Conservation (phyloP, 2,888 invertebrate genomes). For the Alsophila aescularia region DNA sequence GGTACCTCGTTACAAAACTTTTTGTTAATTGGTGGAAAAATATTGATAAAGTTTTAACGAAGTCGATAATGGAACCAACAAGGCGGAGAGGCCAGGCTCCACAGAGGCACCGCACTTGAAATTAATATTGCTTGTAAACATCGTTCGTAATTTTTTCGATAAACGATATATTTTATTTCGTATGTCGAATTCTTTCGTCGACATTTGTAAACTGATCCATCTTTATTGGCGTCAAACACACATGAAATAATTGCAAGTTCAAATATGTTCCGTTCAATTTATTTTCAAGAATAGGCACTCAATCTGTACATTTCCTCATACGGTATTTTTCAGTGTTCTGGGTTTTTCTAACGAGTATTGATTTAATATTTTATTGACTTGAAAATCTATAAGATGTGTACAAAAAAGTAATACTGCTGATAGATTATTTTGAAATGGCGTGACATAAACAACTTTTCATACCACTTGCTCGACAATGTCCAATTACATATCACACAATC, state of each 20-base stretch:
- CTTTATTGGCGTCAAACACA: slow-evolving; percentile 2
- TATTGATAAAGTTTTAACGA: slow-evolving; percentile 62
- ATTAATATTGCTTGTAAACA: slow-evolving; percentile 8
- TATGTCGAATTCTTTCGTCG: slow-evolving; percentile 12
- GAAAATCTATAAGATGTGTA: too few relatives aligned
- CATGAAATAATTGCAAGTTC: slow-evolving; percentile 7
- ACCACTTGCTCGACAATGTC: too few relatives aligned
- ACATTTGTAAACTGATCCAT: slow-evolving; percentile 17
- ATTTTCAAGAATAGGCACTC: slow-evolving; percentile 1
- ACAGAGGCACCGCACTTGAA: slow-evolving; percentile 8
- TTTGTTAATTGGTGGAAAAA: slow-evolving; percentile 44
- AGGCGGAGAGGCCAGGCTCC: background rate
- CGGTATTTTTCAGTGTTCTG: too few relatives aligned
- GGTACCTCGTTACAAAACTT: slow-evolving; percentile 30
- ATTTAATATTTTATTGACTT: too few relatives aligned
- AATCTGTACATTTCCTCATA: background rate
- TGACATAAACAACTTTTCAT: too few relatives aligned
- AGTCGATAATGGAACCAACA: slow-evolving; percentile 44
- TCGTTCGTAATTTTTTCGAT: slow-evolving; percentile 1
- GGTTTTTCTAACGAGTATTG: background rate
- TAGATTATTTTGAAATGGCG: too few relatives aligned
- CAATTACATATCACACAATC: too few relatives aligned
- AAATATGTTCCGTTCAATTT: slow-evolving; percentile 13
- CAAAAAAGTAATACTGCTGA: too few relatives aligned
- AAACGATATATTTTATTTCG: background rate